These are phyloP conservation scores for Meliscaeva auricollis DNA, from an alignment of 2,888 invertebrate genomes.

Conservation along the genomic window DNA sequence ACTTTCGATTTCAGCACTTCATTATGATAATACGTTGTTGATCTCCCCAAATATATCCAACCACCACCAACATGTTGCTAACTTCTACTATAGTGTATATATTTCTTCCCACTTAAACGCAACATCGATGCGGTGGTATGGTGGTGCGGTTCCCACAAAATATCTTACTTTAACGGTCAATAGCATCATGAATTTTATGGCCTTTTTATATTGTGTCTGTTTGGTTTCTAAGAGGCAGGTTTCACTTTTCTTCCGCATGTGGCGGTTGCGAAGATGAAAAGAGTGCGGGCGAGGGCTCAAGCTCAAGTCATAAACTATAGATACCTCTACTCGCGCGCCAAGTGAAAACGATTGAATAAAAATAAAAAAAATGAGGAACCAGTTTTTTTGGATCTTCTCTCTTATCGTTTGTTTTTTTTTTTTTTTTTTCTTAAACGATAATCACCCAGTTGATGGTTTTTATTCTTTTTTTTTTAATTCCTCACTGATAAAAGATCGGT, in stretches of 20 bases:
- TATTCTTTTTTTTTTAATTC: conserved; percentile 10
- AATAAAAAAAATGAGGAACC: no score
- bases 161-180: conserved; percentile 60
- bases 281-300: conserved; percentile 30
- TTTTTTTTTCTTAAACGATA: conserved; percentile 17
- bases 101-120: not conserved
- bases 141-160: conserved; percentile 34
- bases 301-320: not conserved
- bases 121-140: conserved; percentile 11
- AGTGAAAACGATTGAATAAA: conserved; percentile 31
- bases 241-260: conserved; percentile 68
- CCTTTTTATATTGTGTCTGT: conserved; percentile 31
- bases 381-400: conserved; percentile 38
- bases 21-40: not conserved
- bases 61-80: conserved; percentile 7
- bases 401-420: conserved; percentile 12
- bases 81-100: no score
- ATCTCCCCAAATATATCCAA: not conserved
- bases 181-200: conserved; percentile 62
- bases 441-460: conserved; percentile 10
- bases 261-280: not conserved
- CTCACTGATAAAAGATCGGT: conserved; percentile 11
- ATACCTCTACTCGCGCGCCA: conserved; percentile 10
- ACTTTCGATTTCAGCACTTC: conserved; percentile 26
- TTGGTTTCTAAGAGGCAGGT: conserved; percentile 35